Evolutionary conservation across 2,797 vertebrate genomes (phyloP), one percentile per base, ranked within the genome.

Genomic region (Micromesistius poutassou): DNA sequence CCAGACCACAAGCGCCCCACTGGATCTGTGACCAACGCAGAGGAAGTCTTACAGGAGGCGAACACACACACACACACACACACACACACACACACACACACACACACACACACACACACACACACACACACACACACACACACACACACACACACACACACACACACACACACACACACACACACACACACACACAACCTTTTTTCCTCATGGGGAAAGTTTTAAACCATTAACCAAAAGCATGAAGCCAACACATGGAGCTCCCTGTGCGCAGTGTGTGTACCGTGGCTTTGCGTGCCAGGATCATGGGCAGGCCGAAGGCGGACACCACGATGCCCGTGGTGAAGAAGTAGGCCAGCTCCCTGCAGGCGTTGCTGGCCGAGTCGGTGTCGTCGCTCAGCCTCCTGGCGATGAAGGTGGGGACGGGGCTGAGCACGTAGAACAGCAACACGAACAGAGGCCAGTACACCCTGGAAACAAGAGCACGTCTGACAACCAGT

Each of bases 261-360:
- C n/a, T n/a, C n/a, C n/a, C n/a, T n/a, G n/a, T n/a, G n/a, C n/a
- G n/a, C n/a, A n/a, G n/a, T 91, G 46, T 77, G 94, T 96, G 95
- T 86, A 99, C 98, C 81, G 94, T 89, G 33, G 4, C 28, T 3
- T 82, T 91, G 4, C 96, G 95, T 13, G 97, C 97, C 0, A 99
- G 93, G 80, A 99, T 90, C 73, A 98, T 88, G 0, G 97, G 97
- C 5, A 99, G 92, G 4, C 97, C 97, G 79, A 97, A 99, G 10
- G 97, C 93, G 31, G 97, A 99, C 33, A 99, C 96, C 28, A 99
- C 97, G 0, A 99, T 97, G 30, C 97, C 98, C 2, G 97, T 98
- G 22, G 98, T 99, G 90, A 98, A 90, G 91, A 99, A 99, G 85
- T 95, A 97, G 0, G 97, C 96, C 85, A 99, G 79, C 72, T 99